Conservation (phyloP, 2,797 vertebrate genomes). For the Malurus leucopterus region DNA sequence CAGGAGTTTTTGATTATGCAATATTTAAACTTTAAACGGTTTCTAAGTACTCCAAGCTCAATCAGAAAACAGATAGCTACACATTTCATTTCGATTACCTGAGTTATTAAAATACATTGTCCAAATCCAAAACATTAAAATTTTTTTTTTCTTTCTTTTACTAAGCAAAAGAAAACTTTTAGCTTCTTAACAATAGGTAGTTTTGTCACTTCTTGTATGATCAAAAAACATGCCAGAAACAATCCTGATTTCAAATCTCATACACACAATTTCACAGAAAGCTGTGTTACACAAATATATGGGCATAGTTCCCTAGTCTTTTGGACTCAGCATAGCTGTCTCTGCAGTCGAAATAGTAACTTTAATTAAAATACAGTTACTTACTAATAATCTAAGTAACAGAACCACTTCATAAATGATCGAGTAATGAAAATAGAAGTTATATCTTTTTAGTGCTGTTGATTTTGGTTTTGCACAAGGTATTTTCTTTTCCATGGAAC, state of each 20-base stretch:
- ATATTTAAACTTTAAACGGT: neutral
- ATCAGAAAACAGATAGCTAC: neutral
- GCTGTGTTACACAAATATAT: neutral
- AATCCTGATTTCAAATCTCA: neutral
- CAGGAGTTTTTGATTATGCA: neutral
- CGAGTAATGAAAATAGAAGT: neutral
- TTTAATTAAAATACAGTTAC: neutral
- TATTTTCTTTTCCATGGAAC: neutral
- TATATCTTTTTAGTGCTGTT: neutral
- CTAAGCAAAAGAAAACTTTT: neutral
- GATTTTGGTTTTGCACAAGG: neutral
- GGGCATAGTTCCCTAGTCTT: neutral
- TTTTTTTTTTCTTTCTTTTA: neutral
- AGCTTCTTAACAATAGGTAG: neutral
- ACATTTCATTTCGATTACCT: neutral
- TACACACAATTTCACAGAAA: neutral
- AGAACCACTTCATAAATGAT: neutral
- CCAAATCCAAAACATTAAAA: slow-evolving; percentile 1
- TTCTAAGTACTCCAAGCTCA: neutral
- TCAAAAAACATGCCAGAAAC: neutral
- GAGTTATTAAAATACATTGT: neutral
- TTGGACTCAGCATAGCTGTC: neutral
- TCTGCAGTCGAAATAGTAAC: neutral
- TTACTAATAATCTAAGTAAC: neutral
- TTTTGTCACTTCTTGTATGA: neutral